These are phyloP conservation scores for Cephus rjabovi DNA, from an alignment of 2,888 invertebrate genomes.

Conservation along the genomic window DNA sequence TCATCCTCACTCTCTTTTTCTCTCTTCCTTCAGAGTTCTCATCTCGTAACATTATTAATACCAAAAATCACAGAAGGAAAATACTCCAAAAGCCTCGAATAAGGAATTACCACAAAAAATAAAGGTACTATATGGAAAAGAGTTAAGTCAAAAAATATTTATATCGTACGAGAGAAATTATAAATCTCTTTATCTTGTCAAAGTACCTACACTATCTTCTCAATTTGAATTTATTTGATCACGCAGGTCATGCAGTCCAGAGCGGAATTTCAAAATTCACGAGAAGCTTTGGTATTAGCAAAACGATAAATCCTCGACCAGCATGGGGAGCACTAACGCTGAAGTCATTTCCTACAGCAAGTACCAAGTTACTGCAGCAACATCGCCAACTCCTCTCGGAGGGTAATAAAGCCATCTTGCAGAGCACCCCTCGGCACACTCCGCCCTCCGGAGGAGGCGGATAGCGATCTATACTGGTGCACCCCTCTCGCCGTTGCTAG, in stretches of 20 bases:
- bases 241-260: not conserved
- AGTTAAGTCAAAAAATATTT: not conserved
- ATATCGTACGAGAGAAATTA: not conserved
- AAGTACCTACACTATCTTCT: not conserved
- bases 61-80: not conserved
- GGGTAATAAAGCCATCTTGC: conserved; percentile 59
- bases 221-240: not conserved
- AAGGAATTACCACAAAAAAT: not conserved
- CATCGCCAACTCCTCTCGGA: conserved; percentile 49
- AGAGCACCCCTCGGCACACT: conserved; percentile 43
- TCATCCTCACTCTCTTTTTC: not conserved
- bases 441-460: conserved; percentile 45
- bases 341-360: conserved; percentile 54
- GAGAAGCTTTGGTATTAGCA: conserved; percentile 34
- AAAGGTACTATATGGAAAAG: not conserved
- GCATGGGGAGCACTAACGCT: conserved; percentile 33
- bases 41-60: not conserved
- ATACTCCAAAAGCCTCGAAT: not conserved
- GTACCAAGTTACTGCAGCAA: conserved; percentile 54
- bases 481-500: conserved; percentile 55
- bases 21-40: not conserved
- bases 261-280: not conserved
- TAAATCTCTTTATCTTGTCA: not conserved
- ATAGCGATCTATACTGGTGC: conserved; percentile 59
- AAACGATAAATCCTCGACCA: conserved; percentile 45